phyloP scores from a whole-genome alignment of 2,113 vertebrate species.

The Cottus gobio region DNA sequence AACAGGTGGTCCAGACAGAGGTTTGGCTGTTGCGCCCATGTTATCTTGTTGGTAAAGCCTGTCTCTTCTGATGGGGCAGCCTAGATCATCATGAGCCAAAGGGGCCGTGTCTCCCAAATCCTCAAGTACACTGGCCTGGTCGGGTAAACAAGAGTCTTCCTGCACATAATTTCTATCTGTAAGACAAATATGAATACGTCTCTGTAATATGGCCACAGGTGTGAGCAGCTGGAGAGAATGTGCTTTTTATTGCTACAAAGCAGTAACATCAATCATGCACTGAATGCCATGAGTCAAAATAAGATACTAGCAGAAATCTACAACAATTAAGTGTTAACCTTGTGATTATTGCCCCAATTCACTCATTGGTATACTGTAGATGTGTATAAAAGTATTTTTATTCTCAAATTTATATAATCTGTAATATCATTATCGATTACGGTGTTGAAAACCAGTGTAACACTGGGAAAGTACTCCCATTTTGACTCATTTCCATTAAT shows the following conservation, averaged over 20 bases:
- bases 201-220: conserved; percentile 79
- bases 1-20: conserved; percentile 75
- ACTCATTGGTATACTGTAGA: neutral
- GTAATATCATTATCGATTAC: conserved; percentile 20
- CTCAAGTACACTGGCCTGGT: conserved; percentile 79
- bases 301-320: conserved; percentile 66
- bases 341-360: conserved; percentile 49
- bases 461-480: conserved; percentile 64
- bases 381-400: neutral
- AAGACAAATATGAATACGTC: conserved; percentile 86
- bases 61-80: conserved; percentile 82
- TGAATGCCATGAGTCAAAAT: conserved; percentile 83
- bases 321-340: conserved; percentile 19
- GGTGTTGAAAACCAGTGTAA: conserved; percentile 28
- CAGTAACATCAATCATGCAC: conserved; percentile 78
- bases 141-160: conserved; percentile 84
- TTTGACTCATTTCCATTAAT: conserved; percentile 82
- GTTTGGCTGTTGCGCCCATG: conserved; percentile 76
- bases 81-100: conserved; percentile 81
- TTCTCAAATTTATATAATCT: conserved; percentile 6
- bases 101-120: conserved; percentile 80
- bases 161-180: conserved; percentile 87
- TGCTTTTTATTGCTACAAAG: conserved; percentile 77
- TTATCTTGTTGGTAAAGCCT: conserved; percentile 72
- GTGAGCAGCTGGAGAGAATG: conserved; percentile 84